These are phyloP conservation scores for Procavia capensis DNA, from an alignment of 2,113 vertebrate genomes.

Conservation along the genomic window DNA sequence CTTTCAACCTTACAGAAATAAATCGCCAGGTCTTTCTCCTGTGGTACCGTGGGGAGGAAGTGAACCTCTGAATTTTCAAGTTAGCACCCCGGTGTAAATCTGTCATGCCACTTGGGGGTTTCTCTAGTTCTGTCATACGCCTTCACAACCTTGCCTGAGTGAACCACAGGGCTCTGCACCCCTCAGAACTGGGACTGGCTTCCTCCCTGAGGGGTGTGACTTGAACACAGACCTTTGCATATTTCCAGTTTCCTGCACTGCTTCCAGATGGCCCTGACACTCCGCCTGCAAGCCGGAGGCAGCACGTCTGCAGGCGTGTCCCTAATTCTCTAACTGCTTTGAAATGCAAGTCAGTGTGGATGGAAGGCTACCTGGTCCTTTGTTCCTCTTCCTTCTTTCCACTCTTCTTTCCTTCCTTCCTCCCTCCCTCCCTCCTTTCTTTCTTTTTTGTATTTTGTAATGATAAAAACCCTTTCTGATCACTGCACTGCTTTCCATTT, in stretches of 20 bases:
- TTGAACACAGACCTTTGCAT: background rate
- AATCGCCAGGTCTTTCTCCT: background rate
- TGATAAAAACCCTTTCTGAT: conserved; percentile 53
- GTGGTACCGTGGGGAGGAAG: background rate
- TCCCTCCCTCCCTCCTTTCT: background rate
- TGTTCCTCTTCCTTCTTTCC: background rate
- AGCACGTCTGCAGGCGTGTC: background rate
- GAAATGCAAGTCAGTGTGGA: background rate
- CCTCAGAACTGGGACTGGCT: background rate
- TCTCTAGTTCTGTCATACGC: background rate
- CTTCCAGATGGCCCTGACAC: background rate
- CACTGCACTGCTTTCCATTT: conserved; percentile 73
- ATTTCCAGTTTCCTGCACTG: background rate
- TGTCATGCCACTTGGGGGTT: rapidly evolving
- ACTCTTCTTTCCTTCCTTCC: background rate
- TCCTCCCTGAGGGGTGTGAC: background rate
- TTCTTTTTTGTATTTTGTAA: conserved; percentile 8
- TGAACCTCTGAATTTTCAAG: background rate
- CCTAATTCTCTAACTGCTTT: background rate
- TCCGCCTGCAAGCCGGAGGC: background rate
- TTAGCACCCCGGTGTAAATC: background rate
- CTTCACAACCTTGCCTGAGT: too few relatives aligned
- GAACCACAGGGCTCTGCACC: background rate
- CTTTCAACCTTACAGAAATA: background rate
- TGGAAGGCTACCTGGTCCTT: background rate